Evolutionary conservation across 2,113 vertebrate species (phyloP), one percentile per base, ranked within the genome.

Genomic region (Aptenodytes forsteri): DNA sequence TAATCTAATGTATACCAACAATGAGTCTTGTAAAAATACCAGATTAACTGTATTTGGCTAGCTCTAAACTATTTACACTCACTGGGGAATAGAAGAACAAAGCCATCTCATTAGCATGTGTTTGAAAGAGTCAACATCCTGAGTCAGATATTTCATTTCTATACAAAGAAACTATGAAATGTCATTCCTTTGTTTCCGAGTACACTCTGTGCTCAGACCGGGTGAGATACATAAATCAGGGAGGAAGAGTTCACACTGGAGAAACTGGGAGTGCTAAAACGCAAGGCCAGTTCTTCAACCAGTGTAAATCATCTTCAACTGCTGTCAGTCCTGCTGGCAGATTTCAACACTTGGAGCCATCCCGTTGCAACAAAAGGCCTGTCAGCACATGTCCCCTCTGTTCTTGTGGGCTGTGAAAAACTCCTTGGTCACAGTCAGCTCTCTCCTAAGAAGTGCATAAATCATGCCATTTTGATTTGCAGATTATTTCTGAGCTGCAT

Each of bases 161-260:
- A 69, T 92, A 84, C 83, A 97, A 95, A 90, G 87, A 95, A 93
- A 95, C 80, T 67, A 93, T 54, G 86, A 96, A 97, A 96, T 97
- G 92, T 88, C 96, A 92, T 77, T 89, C 93, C 58, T 93, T 97
- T 97, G 93, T 97, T 97, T 95, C 72, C 72, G 3, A 55, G 89
- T 36, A 89, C 20, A 1, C 52, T 78, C 86, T 69, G 94, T 87
- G 92, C 89, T 76, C 47, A 17, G 69, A 27, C 80, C 0, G 34
- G 61, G 65, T 56, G 83, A 96, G 95, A 94, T 90, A 84, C 86
- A 96, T 96, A 97, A 97, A 97, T 95, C 93, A 96, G 81, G 46
- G 75, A 85, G 47, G 92, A 97, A 89, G 89, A 91, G 70, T 22
- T 87, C 70, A 54, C 40, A 13, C 70, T 93, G 92, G 87, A 95